Percentiles rank a stretch among this genome's conserved stretches.
These are phyloP conservation scores for Anguilla marmorata DNA, from an alignment of 2,797 vertebrate genomes.

Conservation along the genomic window DNA sequence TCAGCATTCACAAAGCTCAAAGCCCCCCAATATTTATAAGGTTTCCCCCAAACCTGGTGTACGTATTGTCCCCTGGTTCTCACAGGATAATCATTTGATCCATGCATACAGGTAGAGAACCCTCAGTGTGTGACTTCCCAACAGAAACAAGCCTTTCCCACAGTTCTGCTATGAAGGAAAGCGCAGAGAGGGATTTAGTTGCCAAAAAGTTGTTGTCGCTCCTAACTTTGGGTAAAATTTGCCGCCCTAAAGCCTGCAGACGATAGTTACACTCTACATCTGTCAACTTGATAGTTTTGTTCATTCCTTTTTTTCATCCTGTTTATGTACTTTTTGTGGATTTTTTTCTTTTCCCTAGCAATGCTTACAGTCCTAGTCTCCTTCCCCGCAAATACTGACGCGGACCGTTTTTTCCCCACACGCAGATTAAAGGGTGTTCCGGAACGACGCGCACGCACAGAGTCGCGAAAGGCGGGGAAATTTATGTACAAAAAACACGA, in stretches of 20 bases:
- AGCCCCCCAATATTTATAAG: not conserved
- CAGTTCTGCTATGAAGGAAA: not conserved
- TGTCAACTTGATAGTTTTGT: constrained; percentile 1
- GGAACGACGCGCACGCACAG: not conserved
- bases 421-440: not conserved
- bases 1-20: not conserved
- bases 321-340: not conserved
- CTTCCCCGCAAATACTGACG: not conserved
- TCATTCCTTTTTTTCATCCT: not conserved
- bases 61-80: not conserved
- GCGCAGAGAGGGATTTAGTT: not conserved
- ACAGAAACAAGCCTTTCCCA: not conserved
- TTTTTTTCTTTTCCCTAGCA: not conserved
- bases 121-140: not conserved
- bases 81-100: not conserved
- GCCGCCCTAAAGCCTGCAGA: not conserved
- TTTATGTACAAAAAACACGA: not conserved
- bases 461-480: not conserved
- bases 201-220: not conserved
- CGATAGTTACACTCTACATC: not conserved
- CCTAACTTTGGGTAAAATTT: not conserved
- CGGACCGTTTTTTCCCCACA: not conserved
- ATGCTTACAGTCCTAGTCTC: not conserved
- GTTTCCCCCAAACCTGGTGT: not conserved
- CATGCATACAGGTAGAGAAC: not conserved